Conservation (phyloP, 2,888 invertebrate species). For the Allacma fusca region DNA sequence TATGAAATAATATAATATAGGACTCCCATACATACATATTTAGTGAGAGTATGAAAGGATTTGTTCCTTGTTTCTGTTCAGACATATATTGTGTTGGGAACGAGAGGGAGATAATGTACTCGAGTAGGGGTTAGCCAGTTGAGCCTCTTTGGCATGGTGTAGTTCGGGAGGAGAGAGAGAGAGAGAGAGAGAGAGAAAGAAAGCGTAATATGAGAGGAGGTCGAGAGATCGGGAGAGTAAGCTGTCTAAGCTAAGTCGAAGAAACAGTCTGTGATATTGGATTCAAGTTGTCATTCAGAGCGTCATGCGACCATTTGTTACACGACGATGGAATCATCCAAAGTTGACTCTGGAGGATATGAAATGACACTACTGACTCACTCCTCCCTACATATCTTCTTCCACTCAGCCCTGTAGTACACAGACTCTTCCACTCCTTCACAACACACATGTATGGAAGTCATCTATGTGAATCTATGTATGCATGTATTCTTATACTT, state of each 20-base stretch:
- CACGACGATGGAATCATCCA: slow-evolving; percentile 46
- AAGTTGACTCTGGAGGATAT: slow-evolving; percentile 44
- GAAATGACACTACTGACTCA: slow-evolving; percentile 42
- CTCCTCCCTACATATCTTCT: neutral
- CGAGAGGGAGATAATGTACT: neutral
- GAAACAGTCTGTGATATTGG: slow-evolving; percentile 44
- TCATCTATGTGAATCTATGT: neutral
- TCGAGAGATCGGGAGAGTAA: slow-evolving; percentile 38
- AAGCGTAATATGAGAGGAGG: slow-evolving; percentile 22
- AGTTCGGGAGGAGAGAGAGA: neutral
- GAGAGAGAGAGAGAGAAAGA: slow-evolving; percentile 9
- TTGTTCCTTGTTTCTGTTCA: no score
- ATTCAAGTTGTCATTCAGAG: slow-evolving; percentile 51
- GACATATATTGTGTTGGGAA: no score
- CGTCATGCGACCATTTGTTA: slow-evolving; percentile 50
- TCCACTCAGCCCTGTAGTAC: neutral
- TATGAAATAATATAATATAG: no score
- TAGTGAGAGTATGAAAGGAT: no score
- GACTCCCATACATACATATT: no score
- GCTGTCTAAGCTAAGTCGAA: slow-evolving; percentile 36
- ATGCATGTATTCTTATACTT: neutral
- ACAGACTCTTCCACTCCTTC: neutral
- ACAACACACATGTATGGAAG: no score
- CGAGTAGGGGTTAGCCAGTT: neutral
- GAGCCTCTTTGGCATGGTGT: neutral